Evolutionary conservation across 2,797 vertebrate genomes (phyloP).

Genomic region (Borostomias antarcticus): DNA sequence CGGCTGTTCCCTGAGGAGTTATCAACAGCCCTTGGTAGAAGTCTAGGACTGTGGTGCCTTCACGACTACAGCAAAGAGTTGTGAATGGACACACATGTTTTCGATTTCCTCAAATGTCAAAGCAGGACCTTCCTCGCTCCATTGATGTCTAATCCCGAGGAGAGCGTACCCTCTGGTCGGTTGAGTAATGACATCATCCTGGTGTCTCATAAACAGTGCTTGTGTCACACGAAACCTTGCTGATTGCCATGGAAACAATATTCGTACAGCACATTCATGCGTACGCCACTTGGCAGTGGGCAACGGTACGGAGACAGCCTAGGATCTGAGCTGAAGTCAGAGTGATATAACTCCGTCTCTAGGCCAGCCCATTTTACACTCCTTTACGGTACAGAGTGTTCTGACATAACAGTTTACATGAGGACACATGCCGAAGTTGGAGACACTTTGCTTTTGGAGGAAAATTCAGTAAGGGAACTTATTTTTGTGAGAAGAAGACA

Average conservation of each 20-base stretch:
- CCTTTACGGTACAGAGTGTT: not conserved
- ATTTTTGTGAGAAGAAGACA: too few species aligned
- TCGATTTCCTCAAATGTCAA: slow-evolving; percentile 45
- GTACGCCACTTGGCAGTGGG: slow-evolving; percentile 36
- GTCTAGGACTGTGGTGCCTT: not conserved
- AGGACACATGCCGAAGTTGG: too few species aligned
- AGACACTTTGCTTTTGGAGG: too few species aligned
- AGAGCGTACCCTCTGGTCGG: not conserved
- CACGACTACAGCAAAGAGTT: not conserved
- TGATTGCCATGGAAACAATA: slow-evolving; percentile 58
- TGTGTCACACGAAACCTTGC: slow-evolving; percentile 54
- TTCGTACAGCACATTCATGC: slow-evolving; percentile 40
- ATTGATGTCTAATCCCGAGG: slow-evolving; percentile 24
- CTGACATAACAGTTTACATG: not conserved
- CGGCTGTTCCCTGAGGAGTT: slow-evolving; percentile 29
- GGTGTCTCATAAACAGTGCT: slow-evolving; percentile 32
- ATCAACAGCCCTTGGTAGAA: slow-evolving; percentile 31
- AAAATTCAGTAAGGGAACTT: too few species aligned
- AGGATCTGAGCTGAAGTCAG: slow-evolving; percentile 16
- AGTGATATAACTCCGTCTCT: slow-evolving; percentile 29
- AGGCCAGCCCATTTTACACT: slow-evolving; percentile 19
- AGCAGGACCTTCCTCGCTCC: slow-evolving; percentile 36
- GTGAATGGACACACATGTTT: slow-evolving; percentile 30
- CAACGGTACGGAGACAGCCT: slow-evolving; percentile 18
- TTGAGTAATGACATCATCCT: slow-evolving; percentile 22